These are phyloP conservation scores for Cataglyphis altisquamis DNA, from an alignment of 2,888 invertebrate genomes.

Conservation along the genomic window DNA sequence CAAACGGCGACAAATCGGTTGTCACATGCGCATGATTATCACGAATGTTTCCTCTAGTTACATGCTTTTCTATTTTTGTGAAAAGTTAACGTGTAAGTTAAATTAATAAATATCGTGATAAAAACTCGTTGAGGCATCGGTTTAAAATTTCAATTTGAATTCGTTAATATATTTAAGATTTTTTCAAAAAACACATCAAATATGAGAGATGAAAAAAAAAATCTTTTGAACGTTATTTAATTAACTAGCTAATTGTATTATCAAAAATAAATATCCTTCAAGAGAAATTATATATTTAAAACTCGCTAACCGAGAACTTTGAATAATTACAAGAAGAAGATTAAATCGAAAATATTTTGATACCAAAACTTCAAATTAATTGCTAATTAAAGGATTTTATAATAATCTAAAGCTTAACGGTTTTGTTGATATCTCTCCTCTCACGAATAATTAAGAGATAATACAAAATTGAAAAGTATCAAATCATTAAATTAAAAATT, in stretches of 20 bases:
- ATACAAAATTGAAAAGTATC: neutral
- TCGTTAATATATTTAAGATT: neutral
- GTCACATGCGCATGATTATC: neutral
- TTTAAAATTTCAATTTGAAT: constrained; percentile 10
- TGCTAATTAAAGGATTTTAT: neutral
- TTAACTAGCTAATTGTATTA: neutral
- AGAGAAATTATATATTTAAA: neutral
- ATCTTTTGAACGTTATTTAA: neutral
- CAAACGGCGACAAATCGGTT: neutral
- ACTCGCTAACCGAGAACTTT: neutral
- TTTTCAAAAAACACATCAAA: neutral
- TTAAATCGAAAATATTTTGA: neutral
- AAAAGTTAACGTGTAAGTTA: neutral
- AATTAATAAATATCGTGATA: neutral
- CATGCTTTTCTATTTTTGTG: neutral
- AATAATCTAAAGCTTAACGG: neutral
- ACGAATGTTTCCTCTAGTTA: neutral
- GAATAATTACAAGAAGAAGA: neutral
- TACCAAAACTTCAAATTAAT: neutral
- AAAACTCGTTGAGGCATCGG: neutral
- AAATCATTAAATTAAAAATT: neutral
- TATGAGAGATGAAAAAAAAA: neutral
- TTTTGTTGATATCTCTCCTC: neutral
- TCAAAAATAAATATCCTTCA: neutral
- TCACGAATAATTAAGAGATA: neutral